Conservation (phyloP, 2,888 invertebrate genomes). For the Neoascia interrupta region DNA sequence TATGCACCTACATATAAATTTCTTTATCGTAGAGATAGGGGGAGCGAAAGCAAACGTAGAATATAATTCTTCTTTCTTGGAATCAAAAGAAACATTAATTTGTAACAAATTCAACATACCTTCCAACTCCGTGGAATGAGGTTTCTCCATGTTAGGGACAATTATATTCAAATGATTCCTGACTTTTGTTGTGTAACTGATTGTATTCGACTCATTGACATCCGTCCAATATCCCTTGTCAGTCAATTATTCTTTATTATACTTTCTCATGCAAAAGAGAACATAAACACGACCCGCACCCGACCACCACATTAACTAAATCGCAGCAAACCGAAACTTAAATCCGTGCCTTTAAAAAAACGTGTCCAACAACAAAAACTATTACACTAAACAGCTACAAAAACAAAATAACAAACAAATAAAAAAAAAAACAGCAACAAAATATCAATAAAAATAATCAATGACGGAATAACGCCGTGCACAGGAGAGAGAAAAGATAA, state of each 20-base stretch:
- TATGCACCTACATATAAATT: neutral
- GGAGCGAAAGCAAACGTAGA: too few relatives aligned
- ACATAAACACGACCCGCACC: conserved; percentile 21
- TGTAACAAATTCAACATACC: conserved; percentile 49
- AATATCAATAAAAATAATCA: conserved; percentile 57
- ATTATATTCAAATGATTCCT: too few relatives aligned
- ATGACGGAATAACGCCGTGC: conserved; percentile 57
- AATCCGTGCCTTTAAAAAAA: conserved; percentile 47
- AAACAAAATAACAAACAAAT: conserved; percentile 13
- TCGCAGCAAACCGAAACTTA: conserved; percentile 56
- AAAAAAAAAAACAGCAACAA: conserved; percentile 33
- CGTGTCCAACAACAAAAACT: conserved; percentile 41
- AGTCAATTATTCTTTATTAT: conserved; percentile 19
- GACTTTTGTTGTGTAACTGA: too few relatives aligned
- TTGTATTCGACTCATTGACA: neutral
- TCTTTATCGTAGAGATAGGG: too few relatives aligned
- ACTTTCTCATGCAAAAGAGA: conserved; percentile 37
- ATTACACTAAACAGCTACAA: conserved; percentile 38
- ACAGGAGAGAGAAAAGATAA: conserved; percentile 20
- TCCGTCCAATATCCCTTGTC: neutral
- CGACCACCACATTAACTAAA: too few relatives aligned
- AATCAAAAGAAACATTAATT: conserved; percentile 9
- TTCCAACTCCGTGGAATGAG: conserved; percentile 47
- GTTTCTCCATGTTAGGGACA: conserved; percentile 51
- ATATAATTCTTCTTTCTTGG: too few relatives aligned